Percentiles rank a stretch among this genome's conserved stretches.
Evolutionary conservation across 2,113 vertebrate genomes (phyloP).

Genomic region (Brevimyrus niger): DNA sequence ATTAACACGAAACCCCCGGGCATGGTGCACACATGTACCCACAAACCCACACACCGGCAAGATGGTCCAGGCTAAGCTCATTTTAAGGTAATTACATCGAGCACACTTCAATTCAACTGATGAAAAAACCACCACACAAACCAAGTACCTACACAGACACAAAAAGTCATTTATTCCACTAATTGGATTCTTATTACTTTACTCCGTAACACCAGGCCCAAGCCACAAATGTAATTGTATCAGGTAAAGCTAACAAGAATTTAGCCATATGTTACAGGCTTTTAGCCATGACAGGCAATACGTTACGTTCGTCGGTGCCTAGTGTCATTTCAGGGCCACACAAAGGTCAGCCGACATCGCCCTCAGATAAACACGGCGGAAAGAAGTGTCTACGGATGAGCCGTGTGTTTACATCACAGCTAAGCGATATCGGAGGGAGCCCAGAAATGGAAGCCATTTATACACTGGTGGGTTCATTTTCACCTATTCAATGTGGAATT

Average conservation of each 20-base stretch:
- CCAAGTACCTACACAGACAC: neutral
- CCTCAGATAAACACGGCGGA: neutral
- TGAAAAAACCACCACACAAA: neutral
- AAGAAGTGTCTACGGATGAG: neutral
- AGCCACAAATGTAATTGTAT: slow-evolving; percentile 6
- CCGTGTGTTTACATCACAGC: neutral
- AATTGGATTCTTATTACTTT: slow-evolving; percentile 12
- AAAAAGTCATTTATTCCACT: neutral
- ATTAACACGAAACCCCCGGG: neutral
- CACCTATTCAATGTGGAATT: neutral
- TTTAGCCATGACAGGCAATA: neutral
- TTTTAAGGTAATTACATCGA: neutral
- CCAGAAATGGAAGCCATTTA: neutral
- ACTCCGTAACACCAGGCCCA: neutral
- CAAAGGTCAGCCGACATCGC: neutral
- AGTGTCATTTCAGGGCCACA: neutral
- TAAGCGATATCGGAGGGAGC: too few relatives aligned
- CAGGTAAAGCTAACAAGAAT: slow-evolving; percentile 24
- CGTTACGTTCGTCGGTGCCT: neutral
- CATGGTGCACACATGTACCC: neutral
- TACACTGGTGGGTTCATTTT: neutral
- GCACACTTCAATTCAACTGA: neutral
- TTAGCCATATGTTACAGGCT: neutral
- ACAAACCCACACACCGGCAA: neutral
- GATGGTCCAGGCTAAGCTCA: neutral